phyloP scores from a whole-genome alignment of 2,113 vertebrate genomes.

The western clawed frog (Xenopus tropicalis) region UCB_Xtro_10.0 CM004448.2:76015001-76015500 shows the following conservation, averaged over 20 bases:
- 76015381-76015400: slow-evolving; percentile 44
- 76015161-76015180: not conserved
- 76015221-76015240: no score
- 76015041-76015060: no score
- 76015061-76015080: no score
- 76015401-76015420: slow-evolving; percentile 43
- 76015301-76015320: slow-evolving; percentile 42
- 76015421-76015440: slow-evolving; percentile 48
- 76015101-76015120: no score
- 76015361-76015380: slow-evolving; percentile 44
- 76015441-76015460: slow-evolving; percentile 44
- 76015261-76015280: slow-evolving; percentile 19
- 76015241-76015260: no score
- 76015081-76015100: no score
- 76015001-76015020: no score
- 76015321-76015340: slow-evolving; percentile 50
- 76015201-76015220: no score
- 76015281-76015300: slow-evolving; percentile 48
- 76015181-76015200: no score
- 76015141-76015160: no score
- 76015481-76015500: slow-evolving; percentile 34
- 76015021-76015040: no score
- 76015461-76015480: slow-evolving; percentile 39
- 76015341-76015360: slow-evolving; percentile 50
- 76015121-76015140: no score